Percentiles rank a stretch among this genome's conserved stretches.
phyloP scores from a whole-genome alignment of 2,797 vertebrate species.

The Lateolabrax maculatus region DNA sequence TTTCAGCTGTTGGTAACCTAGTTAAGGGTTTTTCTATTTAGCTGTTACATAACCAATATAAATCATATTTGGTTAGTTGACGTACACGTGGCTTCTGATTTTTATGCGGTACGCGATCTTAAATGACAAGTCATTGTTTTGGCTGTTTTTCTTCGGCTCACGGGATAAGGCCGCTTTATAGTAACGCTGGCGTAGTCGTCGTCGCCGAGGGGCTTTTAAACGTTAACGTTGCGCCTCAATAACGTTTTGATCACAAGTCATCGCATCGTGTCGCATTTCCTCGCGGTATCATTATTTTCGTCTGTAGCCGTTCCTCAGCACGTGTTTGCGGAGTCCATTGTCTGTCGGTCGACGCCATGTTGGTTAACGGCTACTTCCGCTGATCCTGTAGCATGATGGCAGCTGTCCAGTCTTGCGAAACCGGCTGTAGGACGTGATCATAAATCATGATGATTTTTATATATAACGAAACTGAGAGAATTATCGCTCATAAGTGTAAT shows the following conservation, averaged over 20 bases:
- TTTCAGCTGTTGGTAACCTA: neutral
- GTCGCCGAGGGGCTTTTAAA: fast-evolving
- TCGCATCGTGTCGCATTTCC: fast-evolving
- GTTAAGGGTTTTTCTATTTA: neutral
- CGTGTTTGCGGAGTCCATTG: slow-evolving; percentile 83
- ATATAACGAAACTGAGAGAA: neutral
- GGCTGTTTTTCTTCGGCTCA: fast-evolving
- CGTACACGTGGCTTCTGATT: fast-evolving
- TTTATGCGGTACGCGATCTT: fast-evolving
- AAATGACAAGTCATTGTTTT: neutral
- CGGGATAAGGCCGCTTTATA: neutral
- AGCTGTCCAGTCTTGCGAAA: slow-evolving; percentile 9
- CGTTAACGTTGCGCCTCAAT: neutral
- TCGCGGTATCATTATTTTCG: neutral
- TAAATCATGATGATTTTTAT: neutral
- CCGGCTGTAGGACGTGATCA: neutral
- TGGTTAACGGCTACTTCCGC: slow-evolving; percentile 78
- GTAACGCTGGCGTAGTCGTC: fast-evolving
- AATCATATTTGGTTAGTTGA: neutral
- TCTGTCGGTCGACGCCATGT: slow-evolving; percentile 84
- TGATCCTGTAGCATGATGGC: slow-evolving; percentile 39
- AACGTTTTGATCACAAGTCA: fast-evolving
- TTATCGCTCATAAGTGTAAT: fast-evolving
- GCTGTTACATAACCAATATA: neutral
- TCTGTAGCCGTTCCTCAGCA: slow-evolving; percentile 55